phyloP scores from a whole-genome alignment of 2,888 invertebrate species.

The Spodoptera picta region DNA sequence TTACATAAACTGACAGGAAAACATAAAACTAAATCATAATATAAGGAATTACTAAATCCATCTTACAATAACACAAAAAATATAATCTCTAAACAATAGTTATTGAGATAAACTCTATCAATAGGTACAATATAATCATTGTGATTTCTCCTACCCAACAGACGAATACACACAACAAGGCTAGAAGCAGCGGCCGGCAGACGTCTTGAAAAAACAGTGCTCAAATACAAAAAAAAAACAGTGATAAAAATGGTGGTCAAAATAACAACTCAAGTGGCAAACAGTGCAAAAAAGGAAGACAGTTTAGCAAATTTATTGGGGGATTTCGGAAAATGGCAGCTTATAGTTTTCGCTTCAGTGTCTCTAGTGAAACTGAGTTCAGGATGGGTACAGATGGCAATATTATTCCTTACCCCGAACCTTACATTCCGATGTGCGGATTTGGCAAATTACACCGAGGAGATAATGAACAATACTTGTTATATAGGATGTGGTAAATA shows the following conservation, averaged over 20 bases:
- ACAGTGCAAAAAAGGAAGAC: conserved; percentile 68
- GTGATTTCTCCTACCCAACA: too few species aligned
- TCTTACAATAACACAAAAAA: too few species aligned
- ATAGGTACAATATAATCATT: too few species aligned
- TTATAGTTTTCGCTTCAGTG: conserved; percentile 90
- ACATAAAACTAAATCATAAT: too few species aligned
- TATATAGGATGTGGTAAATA: conserved; percentile 86
- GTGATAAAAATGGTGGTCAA: conserved; percentile 66
- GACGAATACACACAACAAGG: too few species aligned
- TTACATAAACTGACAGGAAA: too few species aligned
- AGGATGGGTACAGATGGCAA: conserved; percentile 93
- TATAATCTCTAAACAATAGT: conserved; percentile 14
- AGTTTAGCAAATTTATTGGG: conserved; percentile 75
- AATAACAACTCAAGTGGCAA: conserved; percentile 53
- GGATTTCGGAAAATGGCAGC: conserved; percentile 91
- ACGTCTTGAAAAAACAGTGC: background rate
- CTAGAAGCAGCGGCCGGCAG: background rate
- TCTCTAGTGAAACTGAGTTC: conserved; percentile 92
- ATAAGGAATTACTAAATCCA: too few species aligned
- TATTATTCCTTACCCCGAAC: conserved; percentile 92
- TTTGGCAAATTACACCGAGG: conserved; percentile 68
- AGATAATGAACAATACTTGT: conserved; percentile 78
- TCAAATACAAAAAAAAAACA: background rate
- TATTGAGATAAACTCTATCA: too few species aligned
- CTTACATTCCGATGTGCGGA: conserved; percentile 85